phyloP scores from a whole-genome alignment of 2,797 vertebrate genomes.

The Rallus crepitans region DNA sequence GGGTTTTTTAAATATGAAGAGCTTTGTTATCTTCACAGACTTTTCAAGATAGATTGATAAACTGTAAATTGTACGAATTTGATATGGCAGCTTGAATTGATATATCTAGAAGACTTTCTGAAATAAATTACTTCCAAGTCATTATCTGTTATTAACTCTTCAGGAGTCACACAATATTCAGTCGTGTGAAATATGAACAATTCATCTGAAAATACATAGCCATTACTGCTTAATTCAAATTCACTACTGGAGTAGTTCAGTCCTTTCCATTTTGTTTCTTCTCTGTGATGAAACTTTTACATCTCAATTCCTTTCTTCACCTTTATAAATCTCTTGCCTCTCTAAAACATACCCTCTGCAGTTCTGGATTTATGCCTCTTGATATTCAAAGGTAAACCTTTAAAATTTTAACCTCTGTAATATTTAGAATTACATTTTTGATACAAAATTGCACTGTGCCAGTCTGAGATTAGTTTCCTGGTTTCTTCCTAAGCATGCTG shows the following conservation, averaged over 20 bases:
- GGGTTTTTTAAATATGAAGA: slow-evolving; percentile 34
- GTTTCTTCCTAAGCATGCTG: neutral
- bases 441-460: neutral
- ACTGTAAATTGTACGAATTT: slow-evolving; percentile 20
- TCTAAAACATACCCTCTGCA: neutral
- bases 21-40: slow-evolving; percentile 47
- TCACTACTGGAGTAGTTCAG: neutral
- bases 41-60: slow-evolving; percentile 59
- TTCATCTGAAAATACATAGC: neutral
- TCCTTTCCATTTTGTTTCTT: neutral
- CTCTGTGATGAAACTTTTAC: neutral
- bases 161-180: neutral
- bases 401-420: neutral
- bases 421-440: neutral
- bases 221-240: neutral
- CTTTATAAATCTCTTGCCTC: neutral
- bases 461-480: neutral
- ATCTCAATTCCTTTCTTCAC: neutral
- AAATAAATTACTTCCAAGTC: slow-evolving; percentile 25
- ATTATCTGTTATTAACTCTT: slow-evolving; percentile 49
- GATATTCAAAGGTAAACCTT: neutral
- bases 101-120: slow-evolving; percentile 15
- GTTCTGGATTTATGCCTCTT: neutral
- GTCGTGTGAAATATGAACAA: neutral
- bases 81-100: slow-evolving; percentile 24